A percentile compares a stretch with the other conserved stretches of the same genome.
Conservation (phyloP, 2,113 vertebrate species). For the Lamprologus tigripictilis region DNA sequence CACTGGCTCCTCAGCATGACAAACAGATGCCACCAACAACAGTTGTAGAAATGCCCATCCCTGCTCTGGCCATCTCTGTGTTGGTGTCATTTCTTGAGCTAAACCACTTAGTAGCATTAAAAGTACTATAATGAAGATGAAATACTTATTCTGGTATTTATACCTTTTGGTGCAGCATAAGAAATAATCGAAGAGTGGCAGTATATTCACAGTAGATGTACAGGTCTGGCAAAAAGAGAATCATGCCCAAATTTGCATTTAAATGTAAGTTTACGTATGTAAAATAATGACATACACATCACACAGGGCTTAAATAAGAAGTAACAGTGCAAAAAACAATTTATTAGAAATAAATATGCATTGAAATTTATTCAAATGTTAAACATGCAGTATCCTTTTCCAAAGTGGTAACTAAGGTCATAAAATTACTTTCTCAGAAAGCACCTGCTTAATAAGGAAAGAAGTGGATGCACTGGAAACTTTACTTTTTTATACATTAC, state of each 20-base stretch:
- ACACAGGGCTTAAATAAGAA: not conserved
- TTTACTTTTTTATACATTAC: not conserved
- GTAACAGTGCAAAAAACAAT: not conserved
- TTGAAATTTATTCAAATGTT: not conserved
- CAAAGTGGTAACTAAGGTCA: not conserved
- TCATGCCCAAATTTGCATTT: not conserved
- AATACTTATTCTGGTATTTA: slow-evolving; percentile 8
- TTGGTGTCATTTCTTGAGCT: not conserved
- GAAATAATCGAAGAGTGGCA: not conserved
- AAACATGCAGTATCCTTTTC: not conserved
- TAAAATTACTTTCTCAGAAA: not conserved
- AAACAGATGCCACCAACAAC: not conserved
- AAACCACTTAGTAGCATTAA: not conserved
- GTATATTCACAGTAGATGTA: not conserved
- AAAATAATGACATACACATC: not conserved
- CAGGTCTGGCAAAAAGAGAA: not conserved
- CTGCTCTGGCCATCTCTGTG: slow-evolving; percentile 23
- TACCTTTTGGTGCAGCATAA: not conserved
- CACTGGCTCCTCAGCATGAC: not conserved
- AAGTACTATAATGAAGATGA: not conserved
- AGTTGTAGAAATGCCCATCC: not conserved
- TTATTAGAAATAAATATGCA: not conserved
- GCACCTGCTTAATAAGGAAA: not conserved
- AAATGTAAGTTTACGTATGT: not conserved
- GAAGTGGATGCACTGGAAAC: not conserved